Percentiles rank a stretch among this genome's conserved stretches.
phyloP scores from a whole-genome alignment of 2,888 invertebrate genomes.

The Colletes collaris region DNA sequence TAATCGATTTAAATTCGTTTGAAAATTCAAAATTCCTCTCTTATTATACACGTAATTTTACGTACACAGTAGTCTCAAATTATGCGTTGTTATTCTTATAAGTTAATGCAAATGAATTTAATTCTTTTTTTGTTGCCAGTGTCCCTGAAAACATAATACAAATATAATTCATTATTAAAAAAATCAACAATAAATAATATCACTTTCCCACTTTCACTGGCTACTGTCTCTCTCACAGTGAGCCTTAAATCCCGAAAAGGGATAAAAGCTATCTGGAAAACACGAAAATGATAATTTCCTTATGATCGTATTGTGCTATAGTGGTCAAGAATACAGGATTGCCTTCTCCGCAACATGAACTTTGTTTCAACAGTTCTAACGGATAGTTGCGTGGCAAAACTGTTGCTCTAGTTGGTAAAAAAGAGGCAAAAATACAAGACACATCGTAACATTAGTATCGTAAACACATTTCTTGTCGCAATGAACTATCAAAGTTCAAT shows the following conservation, averaged over 20 bases:
- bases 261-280: slow-evolving; percentile 31
- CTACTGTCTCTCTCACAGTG: neutral
- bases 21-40: neutral
- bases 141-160: slow-evolving; percentile 35
- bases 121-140: neutral
- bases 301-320: too few relatives aligned
- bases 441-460: too few relatives aligned
- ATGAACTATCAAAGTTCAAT: too few relatives aligned
- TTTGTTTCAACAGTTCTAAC: too few relatives aligned
- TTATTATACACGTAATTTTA: neutral
- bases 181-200: slow-evolving; percentile 17
- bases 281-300: slow-evolving; percentile 9
- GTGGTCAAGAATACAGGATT: too few relatives aligned
- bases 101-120: slow-evolving; percentile 17
- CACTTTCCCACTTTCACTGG: neutral
- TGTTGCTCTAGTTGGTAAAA: too few relatives aligned
- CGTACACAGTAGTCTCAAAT: neutral
- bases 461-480: too few relatives aligned
- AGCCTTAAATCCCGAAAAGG: slow-evolving; percentile 19
- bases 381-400: too few relatives aligned
- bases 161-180: slow-evolving; percentile 9
- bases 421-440: too few relatives aligned
- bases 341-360: too few relatives aligned
- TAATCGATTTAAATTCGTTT: too few relatives aligned
- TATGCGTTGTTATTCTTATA: neutral